A percentile compares a stretch with the other conserved stretches of the same genome.
These are phyloP conservation scores for Drosophila watanabei DNA, from an alignment of 1,140 invertebrate genomes.

Conservation along the genomic window DNA sequence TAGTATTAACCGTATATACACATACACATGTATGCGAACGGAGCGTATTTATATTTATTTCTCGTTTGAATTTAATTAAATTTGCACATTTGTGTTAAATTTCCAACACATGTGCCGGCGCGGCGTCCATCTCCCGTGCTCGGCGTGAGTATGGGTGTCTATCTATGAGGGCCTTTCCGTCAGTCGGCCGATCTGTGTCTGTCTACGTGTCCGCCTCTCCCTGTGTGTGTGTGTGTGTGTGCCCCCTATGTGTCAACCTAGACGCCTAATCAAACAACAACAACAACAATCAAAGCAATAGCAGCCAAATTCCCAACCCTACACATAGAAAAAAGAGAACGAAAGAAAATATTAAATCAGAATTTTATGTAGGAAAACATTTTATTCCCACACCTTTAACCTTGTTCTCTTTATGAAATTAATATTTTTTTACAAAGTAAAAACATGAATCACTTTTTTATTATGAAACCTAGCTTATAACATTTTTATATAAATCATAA, in stretches of 20 bases:
- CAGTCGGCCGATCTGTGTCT: conserved; percentile 29
- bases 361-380: neutral
- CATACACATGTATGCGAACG: conserved; percentile 42
- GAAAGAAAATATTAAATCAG: neutral
- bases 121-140: conserved; percentile 23
- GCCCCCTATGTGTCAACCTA: conserved; percentile 75
- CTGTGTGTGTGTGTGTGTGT: conserved; percentile 36
- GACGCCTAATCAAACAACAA: conserved; percentile 78
- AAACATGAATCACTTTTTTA: neutral
- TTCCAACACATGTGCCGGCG: conserved; percentile 65
- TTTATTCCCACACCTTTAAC: neutral
- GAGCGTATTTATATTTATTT: conserved; percentile 76
- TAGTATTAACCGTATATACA: conserved; percentile 33
- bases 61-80: conserved; percentile 83
- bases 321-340: conserved; percentile 23
- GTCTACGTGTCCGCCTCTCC: conserved; percentile 25
- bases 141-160: conserved; percentile 18
- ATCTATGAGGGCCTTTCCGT: conserved; percentile 43
- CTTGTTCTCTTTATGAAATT: neutral
- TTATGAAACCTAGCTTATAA: neutral
- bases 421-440: neutral
- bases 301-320: conserved; percentile 65
- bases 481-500: neutral
- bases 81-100: conserved; percentile 83
- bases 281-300: conserved; percentile 48